phyloP scores from a whole-genome alignment of 1,140 invertebrate species.

The Gonioctena quinquepunctata region DNA sequence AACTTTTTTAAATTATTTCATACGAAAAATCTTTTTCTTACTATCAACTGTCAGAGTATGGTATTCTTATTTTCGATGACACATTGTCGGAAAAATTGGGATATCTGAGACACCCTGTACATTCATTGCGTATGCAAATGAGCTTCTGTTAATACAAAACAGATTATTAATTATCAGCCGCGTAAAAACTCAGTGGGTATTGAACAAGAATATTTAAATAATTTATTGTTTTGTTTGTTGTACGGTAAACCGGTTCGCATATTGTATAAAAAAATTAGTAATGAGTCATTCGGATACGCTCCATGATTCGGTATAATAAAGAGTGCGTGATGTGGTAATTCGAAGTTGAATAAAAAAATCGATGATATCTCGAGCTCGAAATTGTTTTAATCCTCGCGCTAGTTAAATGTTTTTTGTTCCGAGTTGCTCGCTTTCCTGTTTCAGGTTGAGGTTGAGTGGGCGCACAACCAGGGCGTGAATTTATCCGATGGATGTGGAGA shows the following conservation, averaged over 20 bases:
- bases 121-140: not conserved
- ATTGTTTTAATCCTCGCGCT: not conserved
- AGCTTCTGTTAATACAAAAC: conserved; percentile 1
- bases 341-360: not conserved
- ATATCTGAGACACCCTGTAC: not conserved
- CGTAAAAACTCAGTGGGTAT: not conserved
- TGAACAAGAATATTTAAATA: not conserved
- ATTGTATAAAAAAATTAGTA: not conserved
- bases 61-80: no score
- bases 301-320: conserved; percentile 5
- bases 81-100: no score
- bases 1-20: no score
- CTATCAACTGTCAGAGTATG: no score
- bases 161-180: conserved; percentile 4
- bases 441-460: not conserved
- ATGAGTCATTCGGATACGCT: conserved; percentile 6
- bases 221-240: conserved; percentile 15
- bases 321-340: not conserved
- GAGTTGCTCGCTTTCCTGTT: not conserved
- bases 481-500: no score
- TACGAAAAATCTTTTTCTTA: no score
- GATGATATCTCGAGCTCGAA: not conserved
- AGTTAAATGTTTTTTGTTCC: not conserved
- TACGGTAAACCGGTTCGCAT: conserved; percentile 1
- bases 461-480: not conserved